Percentiles rank a stretch among this genome's conserved stretches.
These are phyloP conservation scores for Apis dorsata DNA, from an alignment of 1,140 invertebrate genomes.

Conservation along the genomic window DNA sequence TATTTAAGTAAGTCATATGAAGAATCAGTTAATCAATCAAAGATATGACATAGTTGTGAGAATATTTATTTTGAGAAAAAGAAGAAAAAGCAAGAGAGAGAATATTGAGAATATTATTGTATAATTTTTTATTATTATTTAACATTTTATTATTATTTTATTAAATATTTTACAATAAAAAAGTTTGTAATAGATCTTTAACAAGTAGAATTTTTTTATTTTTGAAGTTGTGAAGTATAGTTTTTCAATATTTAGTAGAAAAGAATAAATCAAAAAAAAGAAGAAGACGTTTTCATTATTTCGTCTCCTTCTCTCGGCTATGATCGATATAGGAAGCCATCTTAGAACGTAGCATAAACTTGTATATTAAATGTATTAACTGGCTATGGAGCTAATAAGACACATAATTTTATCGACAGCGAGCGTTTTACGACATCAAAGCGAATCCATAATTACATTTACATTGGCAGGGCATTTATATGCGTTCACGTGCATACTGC, in stretches of 20 bases:
- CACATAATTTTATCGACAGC: conserved; percentile 8
- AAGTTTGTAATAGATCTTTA: not conserved
- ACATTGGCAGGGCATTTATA: conserved; percentile 24
- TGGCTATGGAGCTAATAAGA: conserved; percentile 40
- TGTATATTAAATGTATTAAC: conserved; percentile 31
- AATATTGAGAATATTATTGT: no score
- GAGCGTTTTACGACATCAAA: conserved; percentile 46
- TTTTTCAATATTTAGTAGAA: not conserved
- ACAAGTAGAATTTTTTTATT: not conserved
- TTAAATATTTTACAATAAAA: not conserved
- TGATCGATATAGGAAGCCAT: conserved; percentile 13
- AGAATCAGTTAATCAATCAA: no score
- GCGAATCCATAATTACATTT: conserved; percentile 50
- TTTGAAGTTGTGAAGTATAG: not conserved
- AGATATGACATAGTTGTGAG: no score
- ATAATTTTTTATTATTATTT: no score
- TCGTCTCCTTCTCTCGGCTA: not conserved
- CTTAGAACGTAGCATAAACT: not conserved
- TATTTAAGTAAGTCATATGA: no score
- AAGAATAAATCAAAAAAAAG: not conserved
- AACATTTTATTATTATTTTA: no score
- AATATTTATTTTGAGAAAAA: no score
- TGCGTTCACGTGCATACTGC: conserved; percentile 8
- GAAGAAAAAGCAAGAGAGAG: no score
- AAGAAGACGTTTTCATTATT: not conserved